Evolutionary conservation across 1,140 invertebrate genomes (phyloP).

Genomic region (Drosophila prosaltans): DNA sequence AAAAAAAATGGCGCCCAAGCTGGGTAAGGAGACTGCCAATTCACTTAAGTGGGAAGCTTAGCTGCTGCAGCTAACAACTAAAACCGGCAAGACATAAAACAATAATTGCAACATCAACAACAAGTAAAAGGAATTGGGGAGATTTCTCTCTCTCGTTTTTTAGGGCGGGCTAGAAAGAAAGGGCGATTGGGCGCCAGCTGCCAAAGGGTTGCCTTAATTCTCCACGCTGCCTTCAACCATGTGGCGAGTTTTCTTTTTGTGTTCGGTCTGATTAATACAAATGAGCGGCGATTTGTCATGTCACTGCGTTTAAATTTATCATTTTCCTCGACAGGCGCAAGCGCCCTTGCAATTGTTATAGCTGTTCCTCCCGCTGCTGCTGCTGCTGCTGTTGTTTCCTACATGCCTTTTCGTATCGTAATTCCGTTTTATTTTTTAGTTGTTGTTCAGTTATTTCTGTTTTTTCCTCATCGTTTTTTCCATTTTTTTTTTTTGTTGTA

Average conservation of each 20-base stretch:
- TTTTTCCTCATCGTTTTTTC: not conserved
- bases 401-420: slow-evolving; percentile 68
- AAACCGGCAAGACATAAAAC: slow-evolving; percentile 62
- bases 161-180: not conserved
- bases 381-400: slow-evolving; percentile 51
- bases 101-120: slow-evolving; percentile 80
- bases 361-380: slow-evolving; percentile 16
- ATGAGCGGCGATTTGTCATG: slow-evolving; percentile 81
- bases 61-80: slow-evolving; percentile 37
- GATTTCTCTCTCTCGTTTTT: not conserved
- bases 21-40: slow-evolving; percentile 21
- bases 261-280: slow-evolving; percentile 78
- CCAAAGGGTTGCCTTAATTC: slow-evolving; percentile 12
- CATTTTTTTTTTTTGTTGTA: slow-evolving; percentile 16
- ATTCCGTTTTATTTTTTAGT: slow-evolving; percentile 39
- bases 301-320: slow-evolving; percentile 82
- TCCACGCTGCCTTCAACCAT: slow-evolving; percentile 8
- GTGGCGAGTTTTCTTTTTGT: slow-evolving; percentile 33
- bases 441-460: slow-evolving; percentile 37
- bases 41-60: slow-evolving; percentile 53
- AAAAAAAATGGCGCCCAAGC: slow-evolving; percentile 7
- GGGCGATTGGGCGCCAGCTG: not conserved
- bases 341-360: slow-evolving; percentile 55
- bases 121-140: slow-evolving; percentile 11
- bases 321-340: slow-evolving; percentile 74